phyloP scores from a whole-genome alignment of 2,113 vertebrate genomes.

The Phycodurus eques region DNA sequence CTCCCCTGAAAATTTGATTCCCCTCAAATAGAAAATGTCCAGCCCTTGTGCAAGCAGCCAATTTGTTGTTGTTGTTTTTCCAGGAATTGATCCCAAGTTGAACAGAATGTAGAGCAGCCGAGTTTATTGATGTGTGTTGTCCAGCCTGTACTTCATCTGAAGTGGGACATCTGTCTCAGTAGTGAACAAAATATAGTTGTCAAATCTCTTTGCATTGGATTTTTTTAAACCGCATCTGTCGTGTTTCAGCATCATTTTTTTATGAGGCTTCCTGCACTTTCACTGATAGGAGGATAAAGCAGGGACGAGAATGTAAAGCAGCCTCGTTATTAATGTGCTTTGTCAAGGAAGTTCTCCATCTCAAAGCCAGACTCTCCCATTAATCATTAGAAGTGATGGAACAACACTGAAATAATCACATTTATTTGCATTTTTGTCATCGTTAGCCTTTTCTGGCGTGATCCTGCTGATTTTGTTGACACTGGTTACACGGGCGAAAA shows the following conservation, averaged over 20 bases:
- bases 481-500: neutral
- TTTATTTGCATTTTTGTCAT: constrained; percentile 34
- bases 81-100: constrained; percentile 23
- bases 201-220: constrained; percentile 18
- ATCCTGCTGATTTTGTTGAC: constrained; percentile 13
- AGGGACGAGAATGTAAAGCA: constrained; percentile 54
- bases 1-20: constrained; percentile 28
- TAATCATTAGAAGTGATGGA: constrained; percentile 37
- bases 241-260: constrained; percentile 27
- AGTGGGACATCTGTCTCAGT: constrained; percentile 43
- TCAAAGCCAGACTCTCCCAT: constrained; percentile 34
- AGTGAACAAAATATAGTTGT: constrained; percentile 37
- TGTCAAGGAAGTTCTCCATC: constrained; percentile 41
- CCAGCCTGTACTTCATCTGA: constrained; percentile 20
- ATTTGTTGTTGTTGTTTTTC: constrained; percentile 13
- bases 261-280: constrained; percentile 36
- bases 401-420: constrained; percentile 25
- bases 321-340: constrained; percentile 41
- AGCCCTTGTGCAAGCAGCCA: constrained; percentile 32
- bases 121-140: constrained; percentile 43
- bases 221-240: neutral
- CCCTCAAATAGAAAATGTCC: constrained; percentile 36
- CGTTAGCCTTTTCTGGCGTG: constrained; percentile 24
- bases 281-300: constrained; percentile 34
- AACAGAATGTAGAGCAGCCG: constrained; percentile 49